A percentile compares a stretch with the other conserved stretches of the same genome.
phyloP scores from a whole-genome alignment of 1,140 invertebrate genomes.

The Odontomachus brunneus region DNA sequence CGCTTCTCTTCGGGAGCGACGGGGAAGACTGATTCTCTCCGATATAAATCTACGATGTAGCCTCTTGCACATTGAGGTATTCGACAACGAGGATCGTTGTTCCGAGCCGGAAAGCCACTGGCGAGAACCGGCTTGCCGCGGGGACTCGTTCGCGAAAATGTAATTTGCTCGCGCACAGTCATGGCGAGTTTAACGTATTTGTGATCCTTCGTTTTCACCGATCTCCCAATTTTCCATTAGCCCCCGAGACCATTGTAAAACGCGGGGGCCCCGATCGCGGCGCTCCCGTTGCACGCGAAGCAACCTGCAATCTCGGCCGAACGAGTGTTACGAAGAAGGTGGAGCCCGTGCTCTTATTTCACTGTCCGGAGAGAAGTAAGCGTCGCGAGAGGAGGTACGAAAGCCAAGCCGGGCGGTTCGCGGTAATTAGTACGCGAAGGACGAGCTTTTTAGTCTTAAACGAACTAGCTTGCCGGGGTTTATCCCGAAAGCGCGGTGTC shows the following conservation, averaged over 20 bases:
- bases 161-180: conserved; percentile 23
- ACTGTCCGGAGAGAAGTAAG: conserved; percentile 36
- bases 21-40: background rate
- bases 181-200: background rate
- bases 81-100: background rate
- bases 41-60: no score
- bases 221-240: conserved; percentile 25
- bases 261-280: background rate
- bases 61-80: background rate
- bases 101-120: background rate
- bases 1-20: background rate
- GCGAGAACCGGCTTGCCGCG: background rate
- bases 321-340: conserved; percentile 31
- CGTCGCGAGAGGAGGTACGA: conserved; percentile 13
- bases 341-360: conserved; percentile 42
- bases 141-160: conserved; percentile 20
- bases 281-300: background rate
- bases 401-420: conserved; percentile 68
- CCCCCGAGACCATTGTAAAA: conserved; percentile 23
- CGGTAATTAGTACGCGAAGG: conserved; percentile 79
- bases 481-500: conserved; percentile 62
- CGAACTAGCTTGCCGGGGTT: conserved; percentile 70
- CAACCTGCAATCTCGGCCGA: conserved; percentile 19
- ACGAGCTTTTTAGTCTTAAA: conserved; percentile 65
- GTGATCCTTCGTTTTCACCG: background rate